These are phyloP conservation scores for Rutpela maculata DNA, from an alignment of 2,888 invertebrate species.

Conservation along the genomic window DNA sequence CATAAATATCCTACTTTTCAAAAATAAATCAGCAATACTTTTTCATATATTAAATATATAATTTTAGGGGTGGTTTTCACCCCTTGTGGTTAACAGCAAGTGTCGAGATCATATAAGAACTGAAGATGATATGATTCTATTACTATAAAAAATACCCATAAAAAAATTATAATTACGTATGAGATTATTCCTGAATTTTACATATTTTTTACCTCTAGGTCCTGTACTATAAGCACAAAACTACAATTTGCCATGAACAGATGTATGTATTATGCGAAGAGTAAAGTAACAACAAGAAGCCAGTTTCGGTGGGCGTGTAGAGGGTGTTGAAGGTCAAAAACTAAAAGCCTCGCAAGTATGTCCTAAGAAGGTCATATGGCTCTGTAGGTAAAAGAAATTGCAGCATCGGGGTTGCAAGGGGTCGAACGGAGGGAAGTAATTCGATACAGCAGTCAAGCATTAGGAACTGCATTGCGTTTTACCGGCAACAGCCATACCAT, in stretches of 20 bases:
- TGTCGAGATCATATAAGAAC: too few relatives aligned
- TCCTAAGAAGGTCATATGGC: slow-evolving; percentile 48
- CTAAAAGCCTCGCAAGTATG: slow-evolving; percentile 37
- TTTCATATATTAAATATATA: too few relatives aligned
- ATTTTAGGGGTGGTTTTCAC: too few relatives aligned
- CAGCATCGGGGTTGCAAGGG: slow-evolving; percentile 42
- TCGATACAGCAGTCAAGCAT: slow-evolving; percentile 45
- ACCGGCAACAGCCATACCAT: slow-evolving; percentile 55
- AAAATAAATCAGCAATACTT: too few relatives aligned
- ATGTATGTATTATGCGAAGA: slow-evolving; percentile 12
- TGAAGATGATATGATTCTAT: too few relatives aligned
- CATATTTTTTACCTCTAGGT: too few relatives aligned
- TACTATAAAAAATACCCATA: too few relatives aligned
- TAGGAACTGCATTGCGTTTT: slow-evolving; percentile 58
- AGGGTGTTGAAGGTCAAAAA: slow-evolving; percentile 51
- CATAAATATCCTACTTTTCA: too few relatives aligned
- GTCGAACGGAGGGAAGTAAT: slow-evolving; percentile 43
- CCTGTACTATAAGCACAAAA: slow-evolving; percentile 11
- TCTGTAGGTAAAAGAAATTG: slow-evolving; percentile 49
- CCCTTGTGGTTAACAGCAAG: too few relatives aligned
- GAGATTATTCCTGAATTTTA: too few relatives aligned
- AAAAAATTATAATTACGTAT: too few relatives aligned
- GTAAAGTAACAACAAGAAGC: slow-evolving; percentile 40
- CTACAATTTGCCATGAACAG: slow-evolving; percentile 11
- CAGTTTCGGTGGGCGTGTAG: slow-evolving; percentile 40